A percentile compares a stretch with the other conserved stretches of the same genome.
Evolutionary conservation across 2,797 vertebrate species (phyloP).

Genomic region (Oreortyx pictus): DNA sequence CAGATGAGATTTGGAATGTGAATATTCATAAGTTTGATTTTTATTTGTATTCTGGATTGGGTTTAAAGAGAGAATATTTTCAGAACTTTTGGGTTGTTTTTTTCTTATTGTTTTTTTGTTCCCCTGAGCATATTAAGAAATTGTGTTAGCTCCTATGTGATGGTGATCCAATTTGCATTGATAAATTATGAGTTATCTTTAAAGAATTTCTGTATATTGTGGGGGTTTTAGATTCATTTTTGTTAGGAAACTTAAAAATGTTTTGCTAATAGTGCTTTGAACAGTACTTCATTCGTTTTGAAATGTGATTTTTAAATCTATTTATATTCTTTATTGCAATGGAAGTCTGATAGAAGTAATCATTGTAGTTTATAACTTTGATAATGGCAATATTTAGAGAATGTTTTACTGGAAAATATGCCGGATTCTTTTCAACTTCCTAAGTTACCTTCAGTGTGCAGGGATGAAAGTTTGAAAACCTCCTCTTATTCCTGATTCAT

Average conservation of each 20-base stretch:
- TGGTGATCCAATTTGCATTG: not conserved
- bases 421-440: not conserved
- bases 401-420: not conserved
- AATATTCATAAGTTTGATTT: not conserved
- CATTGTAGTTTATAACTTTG: not conserved
- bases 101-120: not conserved
- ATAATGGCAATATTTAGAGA: not conserved
- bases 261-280: not conserved
- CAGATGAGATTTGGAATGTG: not conserved
- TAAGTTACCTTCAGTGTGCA: not conserved
- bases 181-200: slow-evolving; percentile 11
- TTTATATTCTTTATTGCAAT: not conserved
- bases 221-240: not conserved
- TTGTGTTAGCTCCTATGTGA: not conserved
- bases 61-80: not conserved
- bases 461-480: not conserved
- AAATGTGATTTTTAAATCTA: not conserved
- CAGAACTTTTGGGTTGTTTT: not conserved
- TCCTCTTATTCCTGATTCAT: not conserved
- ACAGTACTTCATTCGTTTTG: not conserved
- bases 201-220: not conserved
- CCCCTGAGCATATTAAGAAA: not conserved
- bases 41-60: not conserved
- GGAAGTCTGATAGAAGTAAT: not conserved
- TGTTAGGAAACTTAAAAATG: not conserved